These are phyloP conservation scores for Ephialtes manifestator DNA, from an alignment of 2,888 invertebrate genomes.

Conservation along the genomic window DNA sequence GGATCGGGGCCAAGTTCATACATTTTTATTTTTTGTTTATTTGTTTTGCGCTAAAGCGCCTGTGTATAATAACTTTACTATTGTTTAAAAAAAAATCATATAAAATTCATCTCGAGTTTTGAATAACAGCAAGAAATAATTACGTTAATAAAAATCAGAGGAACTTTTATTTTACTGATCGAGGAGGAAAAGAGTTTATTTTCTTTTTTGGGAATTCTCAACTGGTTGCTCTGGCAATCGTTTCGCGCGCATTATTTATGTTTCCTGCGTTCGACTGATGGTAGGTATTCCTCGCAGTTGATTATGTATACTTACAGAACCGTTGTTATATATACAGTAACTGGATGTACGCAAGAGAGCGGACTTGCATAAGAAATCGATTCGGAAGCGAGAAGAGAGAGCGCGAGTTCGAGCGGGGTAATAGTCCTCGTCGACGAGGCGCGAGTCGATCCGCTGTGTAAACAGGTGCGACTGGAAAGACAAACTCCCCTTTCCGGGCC, in stretches of 20 bases:
- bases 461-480: slow-evolving; percentile 55
- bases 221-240: slow-evolving; percentile 32
- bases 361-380: slow-evolving; percentile 60
- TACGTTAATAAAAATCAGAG: no score
- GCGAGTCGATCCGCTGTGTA: slow-evolving; percentile 52
- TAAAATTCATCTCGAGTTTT: no score
- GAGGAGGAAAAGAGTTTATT: not conserved
- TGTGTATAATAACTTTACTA: no score
- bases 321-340: slow-evolving; percentile 24
- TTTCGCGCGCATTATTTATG: slow-evolving; percentile 44
- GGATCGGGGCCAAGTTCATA: no score
- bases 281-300: slow-evolving; percentile 4
- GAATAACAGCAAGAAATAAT: no score
- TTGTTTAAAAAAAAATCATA: no score
- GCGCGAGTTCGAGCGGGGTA: slow-evolving; percentile 52
- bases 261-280: slow-evolving; percentile 42
- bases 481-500: slow-evolving; percentile 53
- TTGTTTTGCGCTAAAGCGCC: no score
- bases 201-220: not conserved
- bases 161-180: not conserved
- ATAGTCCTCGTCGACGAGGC: slow-evolving; percentile 54
- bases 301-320: slow-evolving; percentile 25
- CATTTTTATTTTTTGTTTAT: not conserved
- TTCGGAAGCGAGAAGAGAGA: slow-evolving; percentile 42
- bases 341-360: slow-evolving; percentile 17